Conservation (phyloP, 2,113 vertebrate genomes). For the Spheniscus mendiculus region DNA sequence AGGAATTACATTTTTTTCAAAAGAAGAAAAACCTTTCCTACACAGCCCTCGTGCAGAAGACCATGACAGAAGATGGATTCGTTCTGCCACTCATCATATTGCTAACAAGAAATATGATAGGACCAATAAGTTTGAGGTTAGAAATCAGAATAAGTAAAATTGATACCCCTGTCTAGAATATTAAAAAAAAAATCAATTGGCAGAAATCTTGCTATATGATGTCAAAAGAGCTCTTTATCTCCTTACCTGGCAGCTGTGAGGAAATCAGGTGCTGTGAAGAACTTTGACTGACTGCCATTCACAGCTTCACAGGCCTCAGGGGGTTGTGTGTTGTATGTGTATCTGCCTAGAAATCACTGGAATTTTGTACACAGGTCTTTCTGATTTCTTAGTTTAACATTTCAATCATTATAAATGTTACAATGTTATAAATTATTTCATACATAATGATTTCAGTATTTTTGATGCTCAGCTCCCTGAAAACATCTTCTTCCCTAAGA, state of each 20-base stretch:
- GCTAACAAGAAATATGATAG: not conserved
- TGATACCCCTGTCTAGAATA: not conserved
- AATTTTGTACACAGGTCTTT: not conserved
- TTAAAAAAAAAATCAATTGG: not conserved
- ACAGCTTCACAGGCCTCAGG: not conserved
- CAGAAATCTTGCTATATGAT: not conserved
- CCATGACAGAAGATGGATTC: not conserved
- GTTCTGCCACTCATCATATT: not conserved
- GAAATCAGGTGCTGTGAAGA: not conserved
- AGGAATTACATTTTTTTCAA: not conserved
- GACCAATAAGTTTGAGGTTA: not conserved
- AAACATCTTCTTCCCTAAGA: not conserved
- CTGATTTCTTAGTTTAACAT: not conserved
- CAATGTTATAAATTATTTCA: not conserved
- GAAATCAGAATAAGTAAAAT: not conserved
- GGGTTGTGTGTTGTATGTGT: rapidly evolving
- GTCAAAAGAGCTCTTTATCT: not conserved
- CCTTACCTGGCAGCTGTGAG: not conserved
- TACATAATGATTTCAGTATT: not conserved
- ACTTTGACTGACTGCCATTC: not conserved
- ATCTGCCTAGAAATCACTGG: not conserved
- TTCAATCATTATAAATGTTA: not conserved
- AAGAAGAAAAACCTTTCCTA: not conserved
- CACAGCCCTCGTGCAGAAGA: not conserved
- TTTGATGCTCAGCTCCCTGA: not conserved